Base-by-base conservation (phyloP, 1,140 invertebrate species). In the Bombus consobrinus region DNA sequence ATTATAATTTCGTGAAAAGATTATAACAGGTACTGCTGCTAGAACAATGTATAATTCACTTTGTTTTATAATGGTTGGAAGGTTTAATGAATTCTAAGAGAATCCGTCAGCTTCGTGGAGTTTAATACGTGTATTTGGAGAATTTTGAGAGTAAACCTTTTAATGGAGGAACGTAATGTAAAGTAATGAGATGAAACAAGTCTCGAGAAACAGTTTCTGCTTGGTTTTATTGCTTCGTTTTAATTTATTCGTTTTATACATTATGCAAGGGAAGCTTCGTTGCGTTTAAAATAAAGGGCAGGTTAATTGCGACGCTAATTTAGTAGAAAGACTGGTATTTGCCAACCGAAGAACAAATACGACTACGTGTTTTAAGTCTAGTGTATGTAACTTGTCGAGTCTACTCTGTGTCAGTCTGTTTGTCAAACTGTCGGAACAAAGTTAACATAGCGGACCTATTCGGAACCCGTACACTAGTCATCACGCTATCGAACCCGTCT, bases 381-480 rank as follows among this genome's bases (percentile, higher is more conserved):
- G 39, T 28, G 25, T 62, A 53, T 59, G 28, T 15, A 28, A 59
- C 28, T 73, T 62, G 79, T 15, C 64, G 83, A 22, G 82, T 62
- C 39, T 64, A 41, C n/a, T 57, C 41, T 43, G 53, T 71, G 84
- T 78, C 78, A 62, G 32, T 86, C 57, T 83, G 85, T 82, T 86
- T 68, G 47, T 68, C n/a, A 39, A 82, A 86, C 74, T 83, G 74
- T 62, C 66, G 59, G 32, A 34, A 73, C 79, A 74, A 53, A 88
- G 87, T 88, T 78, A 82, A 77, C 84, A 62, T 62, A 62, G 76
- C 64, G 39, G 18, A 68, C 37, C 39, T 39, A 43, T 83, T 53
- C 25, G 32, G 25, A 68, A 77, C 62, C 43, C 53, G 83, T 39
- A 53, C 39, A n/a, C n/a, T n/a, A 34, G n/a, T 74, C 68, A 47